phyloP scores from a whole-genome alignment of 1,140 invertebrate species.

The Drosophila murphyi region DNA sequence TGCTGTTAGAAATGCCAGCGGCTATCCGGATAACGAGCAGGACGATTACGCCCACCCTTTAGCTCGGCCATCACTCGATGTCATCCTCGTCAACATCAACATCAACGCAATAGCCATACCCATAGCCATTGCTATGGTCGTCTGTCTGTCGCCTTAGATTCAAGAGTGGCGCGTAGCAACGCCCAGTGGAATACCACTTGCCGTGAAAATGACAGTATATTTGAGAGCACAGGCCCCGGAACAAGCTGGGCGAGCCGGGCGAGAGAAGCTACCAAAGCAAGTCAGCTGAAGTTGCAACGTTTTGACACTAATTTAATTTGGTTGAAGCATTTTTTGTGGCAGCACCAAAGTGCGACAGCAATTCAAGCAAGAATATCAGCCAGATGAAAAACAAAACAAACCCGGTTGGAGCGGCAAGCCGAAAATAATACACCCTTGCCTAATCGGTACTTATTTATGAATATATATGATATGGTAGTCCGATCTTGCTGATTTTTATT shows the following conservation, averaged over 20 bases:
- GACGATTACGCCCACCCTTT: slow-evolving; percentile 64
- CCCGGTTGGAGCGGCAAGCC: too few species aligned
- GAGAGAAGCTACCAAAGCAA: not conserved
- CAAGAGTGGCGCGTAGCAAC: slow-evolving; percentile 39
- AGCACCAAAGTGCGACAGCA: slow-evolving; percentile 29
- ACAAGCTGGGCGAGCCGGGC: not conserved
- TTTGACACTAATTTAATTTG: slow-evolving; percentile 81
- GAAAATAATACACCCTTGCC: too few species aligned
- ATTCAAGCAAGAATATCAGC: slow-evolving; percentile 14
- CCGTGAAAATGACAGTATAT: slow-evolving; percentile 55
- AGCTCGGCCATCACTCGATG: slow-evolving; percentile 32
- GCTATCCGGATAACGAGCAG: slow-evolving; percentile 46
- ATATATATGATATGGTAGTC: too few species aligned
- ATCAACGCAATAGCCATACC: not conserved
- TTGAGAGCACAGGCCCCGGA: not conserved
- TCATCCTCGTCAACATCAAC: slow-evolving; percentile 13
- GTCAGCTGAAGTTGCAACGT: slow-evolving; percentile 65
- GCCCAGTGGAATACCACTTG: slow-evolving; percentile 25
- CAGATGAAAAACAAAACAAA: slow-evolving; percentile 13
- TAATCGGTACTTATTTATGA: too few species aligned
- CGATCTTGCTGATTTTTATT: too few species aligned
- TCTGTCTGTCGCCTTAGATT: slow-evolving; percentile 39
- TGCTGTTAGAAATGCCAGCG: slow-evolving; percentile 43
- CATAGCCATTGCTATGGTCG: not conserved
- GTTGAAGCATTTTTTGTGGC: slow-evolving; percentile 63